These are phyloP conservation scores for Drosophila niveifrons DNA, from an alignment of 2,888 invertebrate genomes.

Conservation along the genomic window DNA sequence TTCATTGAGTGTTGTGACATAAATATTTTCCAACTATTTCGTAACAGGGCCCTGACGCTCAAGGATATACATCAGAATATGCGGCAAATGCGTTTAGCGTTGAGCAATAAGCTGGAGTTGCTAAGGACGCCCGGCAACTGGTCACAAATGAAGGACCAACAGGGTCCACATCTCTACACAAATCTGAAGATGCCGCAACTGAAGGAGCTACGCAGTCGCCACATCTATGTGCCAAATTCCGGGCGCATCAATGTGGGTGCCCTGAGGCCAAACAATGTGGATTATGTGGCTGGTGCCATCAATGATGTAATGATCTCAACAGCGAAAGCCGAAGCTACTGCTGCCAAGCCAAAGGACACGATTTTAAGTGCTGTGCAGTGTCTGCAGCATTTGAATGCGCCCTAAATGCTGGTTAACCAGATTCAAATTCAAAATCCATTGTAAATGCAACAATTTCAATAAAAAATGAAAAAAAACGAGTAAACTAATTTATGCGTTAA, in stretches of 20 bases:
- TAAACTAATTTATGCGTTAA: neutral
- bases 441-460: conserved; percentile 2
- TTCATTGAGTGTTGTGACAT: neutral
- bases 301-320: conserved; percentile 34
- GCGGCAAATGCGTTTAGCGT: conserved; percentile 29
- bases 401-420: neutral
- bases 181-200: conserved; percentile 35
- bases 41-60: conserved; percentile 25
- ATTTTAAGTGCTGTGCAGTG: neutral
- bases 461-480: neutral
- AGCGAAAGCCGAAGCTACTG: neutral
- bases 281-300: conserved; percentile 45
- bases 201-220: conserved; percentile 28
- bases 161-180: conserved; percentile 36
- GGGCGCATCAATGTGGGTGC: conserved; percentile 55
- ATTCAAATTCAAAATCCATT: neutral
- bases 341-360: neutral
- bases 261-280: conserved; percentile 30
- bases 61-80: conserved; percentile 37
- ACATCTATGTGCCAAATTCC: conserved; percentile 49
- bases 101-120: conserved; percentile 32
- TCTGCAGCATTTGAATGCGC: conserved; percentile 5
- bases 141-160: conserved; percentile 41
- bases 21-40: neutral
- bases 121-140: conserved; percentile 51